Conservation (phyloP, 2,797 vertebrate species). For the Morelia viridis region DNA sequence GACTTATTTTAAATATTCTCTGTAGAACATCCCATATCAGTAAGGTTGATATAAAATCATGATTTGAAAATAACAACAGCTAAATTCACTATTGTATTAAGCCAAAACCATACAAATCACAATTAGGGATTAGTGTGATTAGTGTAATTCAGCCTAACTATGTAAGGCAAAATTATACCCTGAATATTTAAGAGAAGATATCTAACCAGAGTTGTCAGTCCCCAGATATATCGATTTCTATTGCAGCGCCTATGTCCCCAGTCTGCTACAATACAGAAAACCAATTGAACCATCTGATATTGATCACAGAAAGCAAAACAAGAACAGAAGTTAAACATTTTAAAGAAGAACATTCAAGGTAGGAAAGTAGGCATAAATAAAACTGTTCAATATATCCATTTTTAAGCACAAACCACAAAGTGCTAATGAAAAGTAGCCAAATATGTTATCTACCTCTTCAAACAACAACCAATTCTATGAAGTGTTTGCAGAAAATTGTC, state of each 20-base stretch:
- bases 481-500: constrained; percentile 27
- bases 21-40: too few species aligned
- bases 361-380: constrained; percentile 29
- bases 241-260: fast-evolving
- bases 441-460: constrained; percentile 20
- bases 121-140: too few species aligned
- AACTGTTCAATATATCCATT: constrained; percentile 27
- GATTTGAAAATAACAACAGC: too few species aligned
- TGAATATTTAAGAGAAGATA: too few species aligned
- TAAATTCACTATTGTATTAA: too few species aligned
- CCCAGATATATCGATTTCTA: neutral
- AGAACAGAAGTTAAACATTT: neutral
- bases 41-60: too few species aligned
- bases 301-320: neutral
- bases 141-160: too few species aligned
- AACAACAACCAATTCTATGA: constrained; percentile 36
- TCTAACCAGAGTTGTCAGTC: too few species aligned
- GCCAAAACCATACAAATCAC: too few species aligned
- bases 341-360: neutral
- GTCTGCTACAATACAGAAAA: neutral
- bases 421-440: neutral
- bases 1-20: too few species aligned
- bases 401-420: constrained; percentile 17
- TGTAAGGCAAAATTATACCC: too few species aligned
- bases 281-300: neutral